Evolutionary conservation across 2,113 vertebrate species (phyloP).

Genomic region (Plectropomus leopardus): DNA sequence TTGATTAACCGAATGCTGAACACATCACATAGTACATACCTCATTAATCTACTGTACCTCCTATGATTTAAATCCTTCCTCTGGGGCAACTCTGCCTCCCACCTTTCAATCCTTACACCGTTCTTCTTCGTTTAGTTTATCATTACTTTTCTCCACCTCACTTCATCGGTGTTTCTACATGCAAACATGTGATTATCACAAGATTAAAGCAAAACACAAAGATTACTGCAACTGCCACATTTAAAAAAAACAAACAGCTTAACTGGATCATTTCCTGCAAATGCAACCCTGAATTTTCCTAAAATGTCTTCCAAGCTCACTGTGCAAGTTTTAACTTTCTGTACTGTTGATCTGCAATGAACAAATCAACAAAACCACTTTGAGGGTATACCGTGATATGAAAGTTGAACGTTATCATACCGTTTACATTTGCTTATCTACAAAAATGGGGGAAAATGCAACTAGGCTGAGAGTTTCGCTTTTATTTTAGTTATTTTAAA

Average conservation of each 20-base stretch:
- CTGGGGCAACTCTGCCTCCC: slow-evolving; percentile 1
- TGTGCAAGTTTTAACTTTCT: background rate
- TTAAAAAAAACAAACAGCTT: background rate
- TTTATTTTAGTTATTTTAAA: too few relatives aligned
- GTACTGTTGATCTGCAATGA: background rate
- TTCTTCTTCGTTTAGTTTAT: slow-evolving; percentile 15
- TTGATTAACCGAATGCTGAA: slow-evolving; percentile 38
- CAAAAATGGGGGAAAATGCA: too few relatives aligned
- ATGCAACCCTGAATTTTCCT: background rate
- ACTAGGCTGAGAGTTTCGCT: too few relatives aligned
- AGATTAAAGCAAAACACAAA: slow-evolving; percentile 7
- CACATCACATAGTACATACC: slow-evolving; percentile 6
- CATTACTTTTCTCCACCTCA: slow-evolving; percentile 28
- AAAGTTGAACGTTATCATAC: too few relatives aligned
- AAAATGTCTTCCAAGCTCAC: background rate
- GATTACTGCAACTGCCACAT: slow-evolving; percentile 9
- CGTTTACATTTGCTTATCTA: too few relatives aligned
- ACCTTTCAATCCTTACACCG: slow-evolving; percentile 18
- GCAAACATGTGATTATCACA: slow-evolving; percentile 16
- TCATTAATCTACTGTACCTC: slow-evolving; percentile 33
- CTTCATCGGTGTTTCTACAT: slow-evolving; percentile 10
- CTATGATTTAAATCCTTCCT: slow-evolving; percentile 7
- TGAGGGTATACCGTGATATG: too few relatives aligned
- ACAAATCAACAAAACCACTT: background rate
- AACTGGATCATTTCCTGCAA: background rate